Conservation (phyloP, 2,113 vertebrate species). For the Cichladusa arquata region DNA sequence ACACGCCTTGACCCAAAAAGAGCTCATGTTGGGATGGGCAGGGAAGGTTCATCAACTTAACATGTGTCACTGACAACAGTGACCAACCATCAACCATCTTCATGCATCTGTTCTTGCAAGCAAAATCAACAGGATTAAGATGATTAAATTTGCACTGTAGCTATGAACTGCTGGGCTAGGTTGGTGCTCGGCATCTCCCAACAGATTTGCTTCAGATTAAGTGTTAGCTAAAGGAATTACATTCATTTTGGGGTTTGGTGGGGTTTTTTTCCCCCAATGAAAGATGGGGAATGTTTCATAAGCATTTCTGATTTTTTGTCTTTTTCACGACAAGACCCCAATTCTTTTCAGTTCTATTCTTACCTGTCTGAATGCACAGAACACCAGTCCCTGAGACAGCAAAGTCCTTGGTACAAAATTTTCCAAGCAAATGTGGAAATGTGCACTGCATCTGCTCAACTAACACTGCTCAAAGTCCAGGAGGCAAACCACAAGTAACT, state of each 20-base stretch:
- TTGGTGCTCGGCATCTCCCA: not conserved
- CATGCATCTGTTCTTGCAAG: not conserved
- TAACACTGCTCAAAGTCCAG: rapidly evolving
- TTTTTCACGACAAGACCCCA: not conserved
- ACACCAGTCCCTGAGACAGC: rapidly evolving
- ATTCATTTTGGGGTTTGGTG: not conserved
- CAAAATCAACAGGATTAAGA: not conserved
- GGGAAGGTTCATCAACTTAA: not conserved
- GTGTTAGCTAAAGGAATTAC: not conserved
- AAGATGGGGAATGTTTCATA: not conserved
- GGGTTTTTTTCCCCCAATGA: rapidly evolving
- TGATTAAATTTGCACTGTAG: not conserved
- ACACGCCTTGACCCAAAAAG: not conserved
- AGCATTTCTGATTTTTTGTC: not conserved
- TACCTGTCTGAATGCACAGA: not conserved
- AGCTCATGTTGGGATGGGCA: not conserved
- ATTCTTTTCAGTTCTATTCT: not conserved
- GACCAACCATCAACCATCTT: not conserved
- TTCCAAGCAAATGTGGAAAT: not conserved
- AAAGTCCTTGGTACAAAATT: not conserved
- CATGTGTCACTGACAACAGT: not conserved
- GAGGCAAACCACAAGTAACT: not conserved
- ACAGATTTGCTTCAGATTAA: not conserved
- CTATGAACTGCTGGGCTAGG: not conserved
- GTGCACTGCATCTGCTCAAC: not conserved